Base-by-base conservation (phyloP, 92 coral and sea anemone species). In the Ricordea florida region DNA sequence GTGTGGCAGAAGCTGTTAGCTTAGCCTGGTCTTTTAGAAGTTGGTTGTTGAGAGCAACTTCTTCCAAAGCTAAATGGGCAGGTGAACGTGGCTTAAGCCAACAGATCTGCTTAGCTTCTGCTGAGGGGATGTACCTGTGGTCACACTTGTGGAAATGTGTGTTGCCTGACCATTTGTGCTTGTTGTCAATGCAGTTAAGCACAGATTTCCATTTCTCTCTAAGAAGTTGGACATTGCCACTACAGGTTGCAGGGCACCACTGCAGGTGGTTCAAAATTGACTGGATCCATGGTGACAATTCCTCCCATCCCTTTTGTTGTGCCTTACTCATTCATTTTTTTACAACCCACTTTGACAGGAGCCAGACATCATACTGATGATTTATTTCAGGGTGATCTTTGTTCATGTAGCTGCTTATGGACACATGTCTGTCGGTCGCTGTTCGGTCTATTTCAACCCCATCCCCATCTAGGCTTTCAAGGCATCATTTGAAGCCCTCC, bases 331-430 rank as follows among this genome's bases (percentile, higher is more conserved):
- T 43, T 14, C 82, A 45, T 41, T 69, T 62, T 22, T 87, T 87
- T 1, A 74, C 46, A 22, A 82, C 73, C 35, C 75, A 82, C 64
- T 82, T 87, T 9, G 93, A 61, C 0, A 87, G 48, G 66, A 76
- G 82, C 82, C 86, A 85, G n/a, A 80, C 81, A 65, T 85, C 86
- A 79, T 71, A 85, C 22, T 79, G 86, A 24, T 85, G 90, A 28
- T 72, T 71, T 17, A 41, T 70, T 10, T 65, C 9, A 5, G 27
- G 5, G 48, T 52, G 49, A 5, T 71, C 69, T 31, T 70, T 71
- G 21, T 62, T 50, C 87, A 85, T 85, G 64, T 49, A 33, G 27
- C 82, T 71, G n/a, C 58, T 46, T 3, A 85, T 85, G 47, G 72
- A 33, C 9, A 45, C 65, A 58, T 76, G 92, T 41, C 89, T 49